Base-by-base conservation (phyloP, 2,888 invertebrate genomes). In the Tillus elongatus region DNA sequence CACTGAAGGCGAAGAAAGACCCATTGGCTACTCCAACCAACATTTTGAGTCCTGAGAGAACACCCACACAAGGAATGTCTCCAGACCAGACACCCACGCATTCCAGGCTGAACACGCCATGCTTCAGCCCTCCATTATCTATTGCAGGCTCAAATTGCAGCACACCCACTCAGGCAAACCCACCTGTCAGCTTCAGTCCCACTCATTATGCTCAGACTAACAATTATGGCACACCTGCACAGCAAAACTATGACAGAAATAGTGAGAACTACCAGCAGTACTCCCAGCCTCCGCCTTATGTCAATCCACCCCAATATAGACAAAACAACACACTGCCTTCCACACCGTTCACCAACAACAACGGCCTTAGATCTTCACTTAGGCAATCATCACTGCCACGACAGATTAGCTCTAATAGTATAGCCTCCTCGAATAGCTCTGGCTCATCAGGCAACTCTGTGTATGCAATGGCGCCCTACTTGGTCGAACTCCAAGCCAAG, bases 331-430 rank as follows among this genome's bases (percentile, higher is more conserved):
- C 50, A 58, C 64, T 48, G 53, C 69, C 59, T 16, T 48, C 47
- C 30, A 42, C 45, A 31, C 42, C 47, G 15, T 44, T 48, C 8
- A 58, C 56, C 40, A 53, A 51, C 35, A 62, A 56, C 39, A 50
- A 53, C 33, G 52, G 41, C 16, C 24, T 41, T 11, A 50, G 64
- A 33, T 64, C 64, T 1, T 63, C 63, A 2, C 40, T 65, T 15
- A 43, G 64, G 28, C 62, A 64, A 48, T 45, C 52, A 9, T 61
- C 64, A 1, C 64, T 73, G 45, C 74, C 73, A 2, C 64, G 74
- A n/a, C 74, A 74, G 46, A 69, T 70, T 1, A 73, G 74, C 0
- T 61, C 72, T 13, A 72, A 73, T 47, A 74, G 74, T 48, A 70
- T 73, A 42, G 61, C 68, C 39, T 73, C 73, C 6, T 59, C 52